Percentiles rank a stretch among this genome's conserved stretches.
Conservation (phyloP, 2,888 invertebrate genomes). For the Suillia variegata region DNA sequence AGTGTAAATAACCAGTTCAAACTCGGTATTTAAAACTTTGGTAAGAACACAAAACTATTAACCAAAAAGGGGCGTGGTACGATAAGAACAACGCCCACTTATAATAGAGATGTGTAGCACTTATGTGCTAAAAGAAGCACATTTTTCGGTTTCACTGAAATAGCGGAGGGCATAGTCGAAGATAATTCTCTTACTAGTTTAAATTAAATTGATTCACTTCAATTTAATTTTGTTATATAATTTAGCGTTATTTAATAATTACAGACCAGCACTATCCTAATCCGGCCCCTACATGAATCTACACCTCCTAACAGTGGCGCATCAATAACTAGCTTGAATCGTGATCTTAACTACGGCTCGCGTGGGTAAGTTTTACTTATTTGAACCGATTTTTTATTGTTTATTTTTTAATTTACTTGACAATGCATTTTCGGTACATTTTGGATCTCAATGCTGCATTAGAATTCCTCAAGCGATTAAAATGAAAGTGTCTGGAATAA, state of each 20-base stretch:
- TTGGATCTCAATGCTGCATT: too few species aligned
- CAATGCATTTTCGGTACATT: conserved; percentile 25
- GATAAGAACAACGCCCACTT: too few species aligned
- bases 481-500: too few species aligned
- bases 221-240: background rate
- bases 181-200: background rate
- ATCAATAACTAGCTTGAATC: conserved; percentile 56
- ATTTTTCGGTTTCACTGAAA: too few species aligned
- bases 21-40: too few species aligned
- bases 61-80: too few species aligned
- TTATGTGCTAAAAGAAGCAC: too few species aligned
- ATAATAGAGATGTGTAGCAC: too few species aligned
- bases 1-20: too few species aligned
- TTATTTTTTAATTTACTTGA: conserved; percentile 14
- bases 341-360: conserved; percentile 38
- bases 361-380: conserved; percentile 36
- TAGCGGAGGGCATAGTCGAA: background rate
- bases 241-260: too few species aligned
- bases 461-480: too few species aligned
- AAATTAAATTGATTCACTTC: background rate
- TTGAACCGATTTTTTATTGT: conserved; percentile 1
- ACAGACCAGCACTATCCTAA: conserved; percentile 59
- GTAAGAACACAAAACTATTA: too few species aligned
- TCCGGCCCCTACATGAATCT: conserved; percentile 58
- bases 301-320: conserved; percentile 56